Conservation (phyloP, 2,888 invertebrate species). For the Octodonta nipae region DNA sequence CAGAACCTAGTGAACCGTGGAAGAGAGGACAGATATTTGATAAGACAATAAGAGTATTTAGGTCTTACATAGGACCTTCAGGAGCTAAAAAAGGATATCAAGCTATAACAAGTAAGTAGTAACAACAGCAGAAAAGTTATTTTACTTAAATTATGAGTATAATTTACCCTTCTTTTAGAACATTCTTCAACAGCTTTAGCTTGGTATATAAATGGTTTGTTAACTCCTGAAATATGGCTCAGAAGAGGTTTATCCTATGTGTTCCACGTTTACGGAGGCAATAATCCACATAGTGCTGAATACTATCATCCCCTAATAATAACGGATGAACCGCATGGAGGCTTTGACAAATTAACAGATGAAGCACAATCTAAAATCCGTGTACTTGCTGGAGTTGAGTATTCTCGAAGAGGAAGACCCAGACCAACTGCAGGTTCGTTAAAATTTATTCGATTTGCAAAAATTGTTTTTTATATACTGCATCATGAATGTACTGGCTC, state of each 20-base stretch:
- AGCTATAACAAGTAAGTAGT: conserved; percentile 46
- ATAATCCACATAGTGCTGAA: conserved; percentile 73
- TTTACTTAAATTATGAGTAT: background rate
- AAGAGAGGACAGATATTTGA: conserved; percentile 52
- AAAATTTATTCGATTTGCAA: conserved; percentile 4
- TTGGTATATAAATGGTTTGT: conserved; percentile 86
- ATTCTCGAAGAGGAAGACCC: conserved; percentile 68
- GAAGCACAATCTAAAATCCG: conserved; percentile 56
- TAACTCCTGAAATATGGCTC: conserved; percentile 78
- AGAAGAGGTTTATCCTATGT: conserved; percentile 73
- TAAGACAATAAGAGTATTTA: conserved; percentile 61
- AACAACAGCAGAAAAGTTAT: background rate
- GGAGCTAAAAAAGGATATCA: conserved; percentile 69
- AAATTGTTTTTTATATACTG: no score
- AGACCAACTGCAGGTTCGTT: conserved; percentile 56
- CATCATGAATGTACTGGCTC: no score
- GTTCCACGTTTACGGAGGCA: conserved; percentile 71
- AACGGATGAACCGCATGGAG: conserved; percentile 72
- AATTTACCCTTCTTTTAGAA: conserved; percentile 38
- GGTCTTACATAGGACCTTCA: conserved; percentile 70
- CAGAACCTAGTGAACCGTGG: conserved; percentile 39
- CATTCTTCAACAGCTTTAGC: conserved; percentile 60
- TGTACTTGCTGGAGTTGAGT: conserved; percentile 67
- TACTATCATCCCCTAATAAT: conserved; percentile 83
- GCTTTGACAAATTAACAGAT: conserved; percentile 60